A percentile compares a stretch with the other conserved stretches of the same genome.
Conservation (phyloP, 2,888 invertebrate species). For the Tricholauxania praeusta region DNA sequence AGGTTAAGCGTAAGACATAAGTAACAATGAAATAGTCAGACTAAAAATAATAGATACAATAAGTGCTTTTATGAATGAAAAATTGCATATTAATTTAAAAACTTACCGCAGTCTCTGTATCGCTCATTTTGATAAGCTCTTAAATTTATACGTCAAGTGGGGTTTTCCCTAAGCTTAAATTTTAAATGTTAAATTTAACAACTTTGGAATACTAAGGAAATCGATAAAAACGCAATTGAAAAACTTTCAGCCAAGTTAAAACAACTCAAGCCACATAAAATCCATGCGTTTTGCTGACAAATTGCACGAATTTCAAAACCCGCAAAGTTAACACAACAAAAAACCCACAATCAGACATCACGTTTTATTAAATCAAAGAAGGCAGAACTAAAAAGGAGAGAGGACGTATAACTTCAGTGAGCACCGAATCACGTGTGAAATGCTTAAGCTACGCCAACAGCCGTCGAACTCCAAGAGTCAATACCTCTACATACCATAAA, state of each 20-base stretch:
- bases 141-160: slow-evolving; percentile 24
- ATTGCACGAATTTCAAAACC: slow-evolving; percentile 7
- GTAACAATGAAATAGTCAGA: too few species aligned
- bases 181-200: slow-evolving; percentile 23
- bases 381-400: background rate
- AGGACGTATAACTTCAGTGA: slow-evolving; percentile 45
- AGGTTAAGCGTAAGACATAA: too few species aligned
- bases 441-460: slow-evolving; percentile 39
- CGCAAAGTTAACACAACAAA: background rate
- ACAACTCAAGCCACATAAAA: slow-evolving; percentile 9
- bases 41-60: too few species aligned
- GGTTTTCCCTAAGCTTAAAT: slow-evolving; percentile 38
- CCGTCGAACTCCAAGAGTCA: slow-evolving; percentile 35
- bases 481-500: slow-evolving; percentile 18
- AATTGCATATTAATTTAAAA: background rate
- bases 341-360: background rate
- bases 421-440: slow-evolving; percentile 49
- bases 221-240: slow-evolving; percentile 42
- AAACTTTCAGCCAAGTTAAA: slow-evolving; percentile 1
- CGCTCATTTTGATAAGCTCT: slow-evolving; percentile 42
- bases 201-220: slow-evolving; percentile 31
- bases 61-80: too few species aligned
- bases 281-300: slow-evolving; percentile 20
- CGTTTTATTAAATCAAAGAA: background rate
- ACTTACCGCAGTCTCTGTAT: slow-evolving; percentile 52